Base-by-base conservation (phyloP, 1,140 invertebrate genomes). In the Trichomalopsis sarcophagae region DNA sequence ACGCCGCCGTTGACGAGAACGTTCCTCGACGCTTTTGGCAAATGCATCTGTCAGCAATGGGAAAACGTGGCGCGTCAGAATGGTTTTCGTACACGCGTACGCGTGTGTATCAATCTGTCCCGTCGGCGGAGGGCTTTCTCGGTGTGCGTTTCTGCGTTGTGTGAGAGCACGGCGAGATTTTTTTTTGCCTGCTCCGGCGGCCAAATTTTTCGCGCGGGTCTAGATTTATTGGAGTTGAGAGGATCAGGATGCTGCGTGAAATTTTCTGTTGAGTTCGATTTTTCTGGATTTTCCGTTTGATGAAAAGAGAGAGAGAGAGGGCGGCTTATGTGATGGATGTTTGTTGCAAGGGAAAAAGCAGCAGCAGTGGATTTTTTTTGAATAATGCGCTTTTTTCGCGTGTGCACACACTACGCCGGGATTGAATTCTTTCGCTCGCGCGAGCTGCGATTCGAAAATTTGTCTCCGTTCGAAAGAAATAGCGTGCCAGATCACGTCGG, bases 11-110 rank as follows among this genome's bases (percentile, higher is more conserved):
- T 92, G 90, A 91, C 90, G 74, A 83, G 74, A 27, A 68, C 50
- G 50, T 75, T 68, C 23, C 50, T 33, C 90, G 90, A 91, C 90
- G 89, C 89, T 91, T 91, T 91, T 91, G 89, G 87, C 88, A 89
- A 91, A 91, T 88, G 87, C 86, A 88, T 84, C 66, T 88, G 87
- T 86, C 87, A 88, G 88, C 88, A 85, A 87, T 86, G 89, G 55
- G n/a, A 89, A 86, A 86, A 88, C 90, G 88, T 89, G 88, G 87
- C 82, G 87, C 84, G 84, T 86, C 88, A 86, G 23, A 79, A 79
- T 33, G 47, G 10, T 36, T 62, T 36, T 71, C 30, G 55, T 3
- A n/a, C 23, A 11, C 55, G 44, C n/a, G 33, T 81, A 2, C 13
- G 30, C 40, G 17, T 50, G 13, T 73, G 69, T 82, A 33, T 82